Evolutionary conservation across 2,797 vertebrate species (phyloP), one percentile per base, ranked within the genome.

Genomic region (Protosalanx chinensis): DNA sequence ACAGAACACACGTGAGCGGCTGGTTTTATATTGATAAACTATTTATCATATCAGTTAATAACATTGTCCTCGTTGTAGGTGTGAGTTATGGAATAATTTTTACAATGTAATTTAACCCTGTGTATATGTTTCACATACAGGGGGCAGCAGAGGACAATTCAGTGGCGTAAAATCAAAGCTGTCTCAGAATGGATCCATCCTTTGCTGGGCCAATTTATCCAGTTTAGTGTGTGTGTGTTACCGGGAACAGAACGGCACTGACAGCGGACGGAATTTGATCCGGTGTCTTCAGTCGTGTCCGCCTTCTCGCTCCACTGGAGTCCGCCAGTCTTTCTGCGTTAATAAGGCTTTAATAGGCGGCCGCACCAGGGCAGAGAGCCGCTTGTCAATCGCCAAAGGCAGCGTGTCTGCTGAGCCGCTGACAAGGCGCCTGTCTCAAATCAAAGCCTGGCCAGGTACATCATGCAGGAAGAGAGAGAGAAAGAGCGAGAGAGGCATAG

Each of bases 401-500:
- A 32, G 8, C 37, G 35, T 41, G 32, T 53, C 32, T 68, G 51
- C 13, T 18, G 30, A 53, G 46, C 66, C 16, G 53, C 51, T 5
- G 51, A 56, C 51, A 56, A 56, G 51, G 15, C 0, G 51, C 51
- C n/a, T 68, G 66, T 53, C 66, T 53, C 32, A 53, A 49, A 68
- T 68, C 32, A 68, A 46, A 56, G 16, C 51, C 66, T 56, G 6
- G 51, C 18, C 51, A 56, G 51, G 18, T 56, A 56, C 51, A 46
- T 46, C 41, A 46, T 46, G 41, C 41, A 46, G 41, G 7, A 46
- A 46, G 41, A 46, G 41, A 46, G 41, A 56, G 51, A 56, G 51
- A n/a, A 16, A 16, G 51, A 56, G 51, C 18, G 49, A 51, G 2
- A 51, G 13, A 10, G 2, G 7, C 12, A 41, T 41, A 41, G 51